phyloP scores from a whole-genome alignment of 2,113 vertebrate genomes.

The Sphyrna mokarran region DNA sequence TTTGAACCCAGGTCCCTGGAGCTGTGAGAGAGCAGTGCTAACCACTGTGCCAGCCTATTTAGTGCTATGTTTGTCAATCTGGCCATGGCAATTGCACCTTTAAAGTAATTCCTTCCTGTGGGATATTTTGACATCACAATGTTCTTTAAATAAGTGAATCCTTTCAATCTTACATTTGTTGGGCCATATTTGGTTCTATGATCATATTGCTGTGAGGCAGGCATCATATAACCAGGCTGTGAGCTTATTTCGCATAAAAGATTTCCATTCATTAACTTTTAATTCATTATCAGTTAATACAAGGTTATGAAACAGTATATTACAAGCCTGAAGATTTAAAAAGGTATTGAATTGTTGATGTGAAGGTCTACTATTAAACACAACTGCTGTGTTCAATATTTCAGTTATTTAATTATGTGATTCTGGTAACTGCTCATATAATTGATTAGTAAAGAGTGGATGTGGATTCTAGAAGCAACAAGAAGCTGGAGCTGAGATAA shows the following conservation, averaged over 20 bases:
- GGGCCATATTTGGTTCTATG: not conserved
- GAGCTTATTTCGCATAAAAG: not conserved
- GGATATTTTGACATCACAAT: not conserved
- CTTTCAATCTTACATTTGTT: not conserved
- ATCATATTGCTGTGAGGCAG: not conserved
- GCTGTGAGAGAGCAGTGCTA: too few relatives aligned
- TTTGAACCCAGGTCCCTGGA: too few relatives aligned
- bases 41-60: too few relatives aligned
- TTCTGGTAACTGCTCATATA: not conserved
- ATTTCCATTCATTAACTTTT: not conserved
- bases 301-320: not conserved
- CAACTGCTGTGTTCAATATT: not conserved
- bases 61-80: not conserved
- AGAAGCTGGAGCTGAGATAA: not conserved
- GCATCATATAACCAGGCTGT: not conserved
- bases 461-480: not conserved
- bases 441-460: not conserved
- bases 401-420: not conserved
- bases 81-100: not conserved
- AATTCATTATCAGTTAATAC: not conserved
- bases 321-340: not conserved
- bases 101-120: not conserved
- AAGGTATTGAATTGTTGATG: not conserved
- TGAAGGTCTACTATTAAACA: not conserved
- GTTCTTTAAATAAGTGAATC: not conserved